Conservation (phyloP, 2,888 invertebrate genomes). For the Pachymerium ferrugineum region DNA sequence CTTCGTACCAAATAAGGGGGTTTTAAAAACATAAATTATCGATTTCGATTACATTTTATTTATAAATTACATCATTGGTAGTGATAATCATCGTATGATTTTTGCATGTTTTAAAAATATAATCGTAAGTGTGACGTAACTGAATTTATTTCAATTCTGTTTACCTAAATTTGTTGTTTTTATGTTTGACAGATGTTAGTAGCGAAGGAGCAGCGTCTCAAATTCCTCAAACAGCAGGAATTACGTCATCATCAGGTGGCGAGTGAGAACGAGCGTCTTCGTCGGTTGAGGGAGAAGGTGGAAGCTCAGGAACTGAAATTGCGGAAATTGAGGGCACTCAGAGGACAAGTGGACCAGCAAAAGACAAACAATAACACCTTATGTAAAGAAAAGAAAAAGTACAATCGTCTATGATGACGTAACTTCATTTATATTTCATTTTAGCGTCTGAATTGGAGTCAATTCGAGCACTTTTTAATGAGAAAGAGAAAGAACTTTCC, state of each 20-base stretch:
- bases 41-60: no score
- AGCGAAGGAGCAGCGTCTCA: slow-evolving; percentile 85
- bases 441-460: slow-evolving; percentile 92
- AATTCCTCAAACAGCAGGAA: slow-evolving; percentile 91
- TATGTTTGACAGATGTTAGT: slow-evolving; percentile 72
- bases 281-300: slow-evolving; percentile 81
- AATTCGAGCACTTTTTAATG: slow-evolving; percentile 90
- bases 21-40: no score
- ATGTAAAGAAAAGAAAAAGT: slow-evolving; percentile 27
- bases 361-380: slow-evolving; percentile 55
- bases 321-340: slow-evolving; percentile 79
- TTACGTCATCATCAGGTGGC: slow-evolving; percentile 57
- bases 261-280: slow-evolving; percentile 80
- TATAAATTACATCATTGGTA: no score
- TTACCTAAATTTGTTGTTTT: no score
- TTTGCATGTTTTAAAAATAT: no score
- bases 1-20: no score
- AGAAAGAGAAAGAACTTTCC: slow-evolving; percentile 93
- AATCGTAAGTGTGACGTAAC: no score
- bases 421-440: not conserved
- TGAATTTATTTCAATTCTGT: no score
- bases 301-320: slow-evolving; percentile 93
- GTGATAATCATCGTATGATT: no score
- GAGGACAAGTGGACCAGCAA: slow-evolving; percentile 89
- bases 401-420: not conserved